Conservation (phyloP, 2,888 invertebrate genomes). For the Eupithecia pulchellata region DNA sequence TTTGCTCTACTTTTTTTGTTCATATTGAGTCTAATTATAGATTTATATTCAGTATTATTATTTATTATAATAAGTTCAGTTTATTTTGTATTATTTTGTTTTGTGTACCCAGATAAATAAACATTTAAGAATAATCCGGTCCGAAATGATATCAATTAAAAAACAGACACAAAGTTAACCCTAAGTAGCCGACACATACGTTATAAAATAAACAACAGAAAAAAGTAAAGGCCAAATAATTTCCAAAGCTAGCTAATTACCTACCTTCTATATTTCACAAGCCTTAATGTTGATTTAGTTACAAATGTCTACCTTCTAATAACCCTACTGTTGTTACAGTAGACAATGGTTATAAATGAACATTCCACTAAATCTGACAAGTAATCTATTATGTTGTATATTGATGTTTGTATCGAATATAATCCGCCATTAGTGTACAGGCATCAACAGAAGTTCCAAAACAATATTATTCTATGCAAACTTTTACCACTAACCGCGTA, state of each 20-base stretch:
- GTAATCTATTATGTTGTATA: too few relatives aligned
- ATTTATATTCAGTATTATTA: too few relatives aligned
- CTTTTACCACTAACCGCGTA: neutral
- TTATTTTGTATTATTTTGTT: too few relatives aligned
- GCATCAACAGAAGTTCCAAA: neutral
- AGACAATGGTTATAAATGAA: neutral
- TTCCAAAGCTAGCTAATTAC: conserved; percentile 4
- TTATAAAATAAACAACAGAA: conserved; percentile 1
- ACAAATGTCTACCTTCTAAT: conserved; percentile 11
- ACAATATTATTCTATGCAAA: neutral
- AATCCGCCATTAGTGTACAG: conserved; percentile 17
- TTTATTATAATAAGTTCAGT: too few relatives aligned
- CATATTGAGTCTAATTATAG: too few relatives aligned
- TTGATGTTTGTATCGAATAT: conserved; percentile 18
- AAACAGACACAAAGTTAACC: too few relatives aligned
- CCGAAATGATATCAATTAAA: too few relatives aligned
- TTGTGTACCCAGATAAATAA: too few relatives aligned
- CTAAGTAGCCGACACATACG: neutral
- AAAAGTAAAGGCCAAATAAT: neutral
- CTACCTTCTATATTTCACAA: conserved; percentile 8
- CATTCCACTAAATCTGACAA: conserved; percentile 22
- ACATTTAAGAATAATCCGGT: too few relatives aligned
- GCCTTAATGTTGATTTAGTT: conserved; percentile 1
- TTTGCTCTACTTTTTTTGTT: too few relatives aligned
- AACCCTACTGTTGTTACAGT: conserved; percentile 15